Evolutionary conservation across 2,888 invertebrate species (phyloP), one percentile per base, ranked within the genome.

Genomic region (Bugula neritina): DNA sequence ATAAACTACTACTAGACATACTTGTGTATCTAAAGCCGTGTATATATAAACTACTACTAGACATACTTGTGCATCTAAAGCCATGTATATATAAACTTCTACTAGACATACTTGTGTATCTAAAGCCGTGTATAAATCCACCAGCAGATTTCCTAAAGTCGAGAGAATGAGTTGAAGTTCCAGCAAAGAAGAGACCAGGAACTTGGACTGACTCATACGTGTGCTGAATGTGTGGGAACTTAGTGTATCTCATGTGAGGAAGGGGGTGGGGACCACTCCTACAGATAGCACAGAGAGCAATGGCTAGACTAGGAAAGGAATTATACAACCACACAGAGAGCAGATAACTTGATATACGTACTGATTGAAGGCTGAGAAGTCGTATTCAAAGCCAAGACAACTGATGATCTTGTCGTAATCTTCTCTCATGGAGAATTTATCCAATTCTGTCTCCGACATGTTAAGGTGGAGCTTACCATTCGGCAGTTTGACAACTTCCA

Each of bases 111-210:
- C 85, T 81, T 76, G 85, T 84, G 77, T 86, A 86, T 75, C 86
- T 78, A 76, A 84, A 86, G 17, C 86, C 86, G 77, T 86, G 86
- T 52, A 86, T 84, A 74, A 86, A 86, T 35, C 86, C 86, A 2
- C 86, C 86, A 21, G 86, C 83, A 52, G 85, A 84, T 74, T 82
- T 83, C 35, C 85, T 74, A 77, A 80, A 83, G 77, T 86, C 86
- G 23, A 86, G 76, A 1, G 84, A 84, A 75, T 86, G 86, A 0
- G 83, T 79, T 5, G 77, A 75, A 0, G 84, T 80, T 1, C 86
- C 86, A 25, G 82, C 83, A 72, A 84, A 79, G 78, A 79, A 86
- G 74, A 86, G 74, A 3, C 80, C 82, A 0, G 80, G 77, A 29
- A 78, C 75, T 43, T 80, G 78, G 17, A 73, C 73, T 1, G 85